phyloP scores from a whole-genome alignment of 2,888 invertebrate species.

The Pasiphila rectangulata region DNA sequence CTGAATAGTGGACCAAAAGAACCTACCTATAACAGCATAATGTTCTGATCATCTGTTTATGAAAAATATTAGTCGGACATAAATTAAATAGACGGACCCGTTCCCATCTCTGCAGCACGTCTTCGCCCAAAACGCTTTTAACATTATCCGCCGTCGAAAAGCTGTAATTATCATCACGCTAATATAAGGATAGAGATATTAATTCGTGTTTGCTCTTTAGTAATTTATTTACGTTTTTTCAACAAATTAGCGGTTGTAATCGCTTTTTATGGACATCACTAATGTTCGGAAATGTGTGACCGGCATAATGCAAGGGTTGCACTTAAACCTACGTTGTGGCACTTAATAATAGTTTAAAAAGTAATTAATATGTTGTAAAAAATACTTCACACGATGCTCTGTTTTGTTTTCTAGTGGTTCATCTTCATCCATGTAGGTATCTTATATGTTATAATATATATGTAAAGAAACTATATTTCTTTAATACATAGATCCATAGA shows the following conservation, averaged over 20 bases:
- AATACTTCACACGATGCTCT: constrained; percentile 8
- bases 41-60: too few species aligned
- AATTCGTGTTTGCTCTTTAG: constrained; percentile 74
- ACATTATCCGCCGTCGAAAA: constrained; percentile 47
- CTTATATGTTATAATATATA: too few species aligned
- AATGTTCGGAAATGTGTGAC: constrained; percentile 72
- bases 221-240: constrained; percentile 73
- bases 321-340: constrained; percentile 13
- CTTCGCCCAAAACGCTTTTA: constrained; percentile 52
- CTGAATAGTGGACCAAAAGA: too few species aligned
- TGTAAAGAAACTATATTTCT: too few species aligned
- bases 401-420: neutral
- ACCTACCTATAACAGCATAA: too few species aligned
- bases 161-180: constrained; percentile 75
- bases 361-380: constrained; percentile 17
- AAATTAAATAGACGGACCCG: constrained; percentile 3
- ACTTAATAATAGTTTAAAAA: constrained; percentile 34
- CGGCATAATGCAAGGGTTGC: constrained; percentile 23
- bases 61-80: neutral
- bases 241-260: constrained; percentile 69
- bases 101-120: constrained; percentile 3
- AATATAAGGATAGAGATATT: constrained; percentile 80
- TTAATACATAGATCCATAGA: too few species aligned
- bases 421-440: neutral
- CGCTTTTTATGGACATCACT: constrained; percentile 62